Evolutionary conservation across 1,140 invertebrate species (phyloP).

Genomic region (Pentalonia nigronervosa): DNA sequence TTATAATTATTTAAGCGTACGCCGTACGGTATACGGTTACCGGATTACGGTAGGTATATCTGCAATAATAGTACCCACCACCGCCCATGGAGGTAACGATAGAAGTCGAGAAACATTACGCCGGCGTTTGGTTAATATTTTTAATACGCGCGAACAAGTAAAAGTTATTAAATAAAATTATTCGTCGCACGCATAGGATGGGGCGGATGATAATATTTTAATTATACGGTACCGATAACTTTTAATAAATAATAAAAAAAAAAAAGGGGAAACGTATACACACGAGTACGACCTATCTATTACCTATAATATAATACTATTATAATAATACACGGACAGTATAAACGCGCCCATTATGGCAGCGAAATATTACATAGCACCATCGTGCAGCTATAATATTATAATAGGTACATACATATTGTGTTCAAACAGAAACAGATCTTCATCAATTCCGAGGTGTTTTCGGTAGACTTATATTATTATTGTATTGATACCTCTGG

Average conservation of each 20-base stretch:
- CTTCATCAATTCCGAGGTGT: not conserved
- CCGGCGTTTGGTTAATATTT: not conserved
- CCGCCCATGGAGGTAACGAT: not conserved
- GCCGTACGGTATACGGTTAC: not conserved
- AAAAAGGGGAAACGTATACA: not conserved
- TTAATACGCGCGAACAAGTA: not conserved
- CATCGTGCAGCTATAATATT: too few species aligned
- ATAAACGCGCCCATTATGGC: not conserved
- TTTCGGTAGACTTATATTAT: not conserved
- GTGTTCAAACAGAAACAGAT: slow-evolving; percentile 18
- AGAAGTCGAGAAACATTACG: not conserved
- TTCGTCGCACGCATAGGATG: not conserved
- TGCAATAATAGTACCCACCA: too few species aligned
- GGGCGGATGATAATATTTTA: not conserved
- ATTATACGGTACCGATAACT: not conserved
- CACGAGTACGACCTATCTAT: not conserved
- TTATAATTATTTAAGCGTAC: not conserved
- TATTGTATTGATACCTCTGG: not conserved
- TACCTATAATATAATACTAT: too few species aligned
- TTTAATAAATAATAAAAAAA: not conserved
- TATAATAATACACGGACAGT: too few species aligned
- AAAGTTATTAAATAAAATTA: not conserved
- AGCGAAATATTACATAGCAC: not conserved
- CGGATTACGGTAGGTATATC: too few species aligned
- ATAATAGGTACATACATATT: not conserved